These are phyloP conservation scores for Raja brachyura DNA, from an alignment of 2,113 vertebrate genomes.

Conservation along the genomic window DNA sequence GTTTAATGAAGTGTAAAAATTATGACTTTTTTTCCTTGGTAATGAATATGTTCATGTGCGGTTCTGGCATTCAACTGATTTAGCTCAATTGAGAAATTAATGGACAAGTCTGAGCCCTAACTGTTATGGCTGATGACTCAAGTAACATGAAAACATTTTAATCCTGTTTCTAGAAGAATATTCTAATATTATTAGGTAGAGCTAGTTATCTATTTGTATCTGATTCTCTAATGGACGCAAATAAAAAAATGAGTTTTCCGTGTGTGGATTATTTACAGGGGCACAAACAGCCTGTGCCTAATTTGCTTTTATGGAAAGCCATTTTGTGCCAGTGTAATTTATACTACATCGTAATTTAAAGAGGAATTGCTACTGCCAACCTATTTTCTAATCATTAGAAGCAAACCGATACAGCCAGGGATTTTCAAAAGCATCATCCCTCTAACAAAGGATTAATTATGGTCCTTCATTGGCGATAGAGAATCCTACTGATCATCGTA, in stretches of 20 bases:
- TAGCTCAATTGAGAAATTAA: conserved; percentile 33
- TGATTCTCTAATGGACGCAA: neutral
- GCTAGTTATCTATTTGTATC: neutral
- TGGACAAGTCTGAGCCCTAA: conserved; percentile 9
- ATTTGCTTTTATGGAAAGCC: conserved; percentile 5
- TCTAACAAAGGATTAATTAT: neutral
- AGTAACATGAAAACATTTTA: conserved; percentile 15
- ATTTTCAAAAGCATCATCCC: neutral
- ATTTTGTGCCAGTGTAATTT: neutral
- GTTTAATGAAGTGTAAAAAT: conserved; percentile 38
- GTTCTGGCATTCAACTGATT: conserved; percentile 32
- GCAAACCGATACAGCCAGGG: neutral
- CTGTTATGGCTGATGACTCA: neutral
- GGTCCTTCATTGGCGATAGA: neutral
- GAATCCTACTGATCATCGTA: neutral
- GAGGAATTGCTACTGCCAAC: neutral
- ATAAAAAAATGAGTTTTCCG: neutral
- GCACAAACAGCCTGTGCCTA: neutral
- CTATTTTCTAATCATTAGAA: neutral
- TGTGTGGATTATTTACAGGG: neutral
- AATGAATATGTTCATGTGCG: conserved; percentile 28
- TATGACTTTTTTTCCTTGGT: conserved; percentile 16
- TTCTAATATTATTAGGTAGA: neutral
- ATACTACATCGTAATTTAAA: neutral
- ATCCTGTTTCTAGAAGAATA: neutral